phyloP scores from a whole-genome alignment of 1,140 invertebrate species.

The Drosophila virilis region DNA sequence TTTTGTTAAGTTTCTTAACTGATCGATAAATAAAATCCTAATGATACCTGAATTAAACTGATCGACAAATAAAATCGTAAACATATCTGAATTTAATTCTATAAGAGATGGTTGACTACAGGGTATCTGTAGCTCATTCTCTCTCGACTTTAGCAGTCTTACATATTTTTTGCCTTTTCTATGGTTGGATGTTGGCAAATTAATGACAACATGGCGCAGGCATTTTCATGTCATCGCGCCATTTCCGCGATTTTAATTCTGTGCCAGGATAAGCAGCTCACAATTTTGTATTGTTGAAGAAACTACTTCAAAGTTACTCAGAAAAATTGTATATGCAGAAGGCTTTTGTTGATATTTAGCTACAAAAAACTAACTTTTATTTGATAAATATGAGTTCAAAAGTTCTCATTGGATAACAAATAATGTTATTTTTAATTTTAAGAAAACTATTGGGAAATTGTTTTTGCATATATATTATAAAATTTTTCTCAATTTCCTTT shows the following conservation, averaged over 20 bases:
- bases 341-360: background rate
- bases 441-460: too few relatives aligned
- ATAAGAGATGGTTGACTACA: background rate
- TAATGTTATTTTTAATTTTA: too few relatives aligned
- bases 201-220: conserved; percentile 62
- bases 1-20: too few relatives aligned
- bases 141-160: background rate
- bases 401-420: too few relatives aligned
- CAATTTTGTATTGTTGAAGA: conserved; percentile 29
- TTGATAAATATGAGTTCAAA: too few relatives aligned
- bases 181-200: conserved; percentile 55
- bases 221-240: conserved; percentile 65
- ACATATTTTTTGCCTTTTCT: conserved; percentile 14
- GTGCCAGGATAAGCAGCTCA: conserved; percentile 8
- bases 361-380: too few relatives aligned
- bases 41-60: too few relatives aligned
- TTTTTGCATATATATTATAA: too few relatives aligned
- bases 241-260: conserved; percentile 24
- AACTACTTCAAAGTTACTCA: background rate
- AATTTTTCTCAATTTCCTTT: too few relatives aligned
- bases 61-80: too few relatives aligned
- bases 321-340: background rate
- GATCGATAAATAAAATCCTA: too few relatives aligned
- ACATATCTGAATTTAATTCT: too few relatives aligned
- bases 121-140: background rate